phyloP scores from a whole-genome alignment of 2,888 invertebrate species.

The Callyntrura guangdongensis region DNA sequence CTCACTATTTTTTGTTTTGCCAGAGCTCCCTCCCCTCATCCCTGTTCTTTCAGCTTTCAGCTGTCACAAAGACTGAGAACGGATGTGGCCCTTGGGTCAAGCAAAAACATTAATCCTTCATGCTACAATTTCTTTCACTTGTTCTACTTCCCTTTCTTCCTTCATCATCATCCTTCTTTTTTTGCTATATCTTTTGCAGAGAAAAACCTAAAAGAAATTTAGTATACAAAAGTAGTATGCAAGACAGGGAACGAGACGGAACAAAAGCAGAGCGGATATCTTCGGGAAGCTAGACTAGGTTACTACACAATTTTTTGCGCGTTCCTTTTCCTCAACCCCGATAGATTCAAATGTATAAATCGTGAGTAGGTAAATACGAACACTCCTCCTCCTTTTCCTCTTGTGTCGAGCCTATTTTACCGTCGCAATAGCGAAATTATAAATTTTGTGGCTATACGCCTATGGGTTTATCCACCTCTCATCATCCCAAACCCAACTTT shows the following conservation, averaged over 20 bases:
- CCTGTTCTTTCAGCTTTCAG: slow-evolving; percentile 49
- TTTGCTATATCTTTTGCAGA: neutral
- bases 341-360: slow-evolving; percentile 44
- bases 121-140: slow-evolving; percentile 31
- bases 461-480: slow-evolving; percentile 5
- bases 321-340: neutral
- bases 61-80: slow-evolving; percentile 72
- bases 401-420: neutral
- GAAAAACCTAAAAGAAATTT: neutral
- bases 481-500: neutral
- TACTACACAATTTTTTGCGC: neutral
- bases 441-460: slow-evolving; percentile 24
- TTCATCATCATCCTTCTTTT: slow-evolving; percentile 1
- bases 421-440: neutral
- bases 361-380: neutral
- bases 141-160: slow-evolving; percentile 34
- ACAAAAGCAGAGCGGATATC: neutral
- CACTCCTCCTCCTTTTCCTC: slow-evolving; percentile 9
- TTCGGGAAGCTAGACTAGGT: neutral
- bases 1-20: slow-evolving; percentile 18
- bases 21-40: slow-evolving; percentile 23
- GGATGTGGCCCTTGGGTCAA: slow-evolving; percentile 75
- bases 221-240: neutral
- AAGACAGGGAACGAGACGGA: neutral
- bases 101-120: slow-evolving; percentile 76